Conservation (phyloP, 2,888 invertebrate genomes). For the Callimorpha dominula region DNA sequence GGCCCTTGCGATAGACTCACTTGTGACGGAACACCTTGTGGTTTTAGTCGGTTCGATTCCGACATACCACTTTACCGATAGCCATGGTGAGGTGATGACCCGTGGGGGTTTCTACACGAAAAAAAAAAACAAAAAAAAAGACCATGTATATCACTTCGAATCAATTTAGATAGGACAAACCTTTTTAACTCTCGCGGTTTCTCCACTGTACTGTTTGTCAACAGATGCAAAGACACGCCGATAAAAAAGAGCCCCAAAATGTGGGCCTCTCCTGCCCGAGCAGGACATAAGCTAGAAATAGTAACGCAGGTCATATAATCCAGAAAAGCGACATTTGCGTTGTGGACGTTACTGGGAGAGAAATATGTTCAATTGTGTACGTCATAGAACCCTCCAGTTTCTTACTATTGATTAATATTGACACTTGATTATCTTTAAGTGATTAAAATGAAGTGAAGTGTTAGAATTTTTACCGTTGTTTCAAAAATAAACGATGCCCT, state of each 20-base stretch:
- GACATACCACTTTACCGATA: no score
- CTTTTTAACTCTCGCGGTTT: background rate
- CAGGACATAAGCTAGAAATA: background rate
- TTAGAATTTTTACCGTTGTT: background rate
- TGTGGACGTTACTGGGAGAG: background rate
- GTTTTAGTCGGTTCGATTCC: no score
- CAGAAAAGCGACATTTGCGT: background rate
- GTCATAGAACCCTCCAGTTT: background rate
- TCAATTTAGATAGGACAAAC: background rate
- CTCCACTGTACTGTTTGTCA: background rate
- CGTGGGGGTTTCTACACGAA: no score
- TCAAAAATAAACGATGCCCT: background rate
- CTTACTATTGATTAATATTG: background rate
- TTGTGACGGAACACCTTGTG: no score
- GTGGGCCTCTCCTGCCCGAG: no score
- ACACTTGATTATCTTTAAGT: background rate
- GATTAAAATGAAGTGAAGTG: background rate
- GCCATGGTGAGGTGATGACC: no score
- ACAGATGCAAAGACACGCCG: background rate
- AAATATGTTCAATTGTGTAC: background rate
- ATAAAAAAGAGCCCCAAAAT: background rate
- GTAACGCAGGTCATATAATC: background rate
- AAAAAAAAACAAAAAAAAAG: no score
- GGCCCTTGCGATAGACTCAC: no score
- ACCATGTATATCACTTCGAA: background rate